Conservation (phyloP, 2,797 vertebrate species). For the Echiichthys vipera region DNA sequence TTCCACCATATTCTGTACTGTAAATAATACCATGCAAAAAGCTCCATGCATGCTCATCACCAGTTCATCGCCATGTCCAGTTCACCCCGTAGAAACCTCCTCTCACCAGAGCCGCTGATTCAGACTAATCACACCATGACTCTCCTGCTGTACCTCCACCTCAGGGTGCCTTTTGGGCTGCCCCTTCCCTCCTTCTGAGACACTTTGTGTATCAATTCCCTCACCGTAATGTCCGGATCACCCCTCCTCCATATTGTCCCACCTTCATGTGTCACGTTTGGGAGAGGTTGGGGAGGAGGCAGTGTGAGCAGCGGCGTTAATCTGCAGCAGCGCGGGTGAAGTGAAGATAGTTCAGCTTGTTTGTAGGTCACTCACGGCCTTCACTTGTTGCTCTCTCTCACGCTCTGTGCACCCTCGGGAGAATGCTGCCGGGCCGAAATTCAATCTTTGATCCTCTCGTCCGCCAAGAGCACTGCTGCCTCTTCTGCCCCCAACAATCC, state of each 20-base stretch:
- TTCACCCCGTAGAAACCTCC: conserved; percentile 2
- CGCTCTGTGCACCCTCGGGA: conserved; percentile 31
- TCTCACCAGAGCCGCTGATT: conserved; percentile 29
- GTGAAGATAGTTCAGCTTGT: conserved; percentile 69
- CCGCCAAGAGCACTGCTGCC: conserved; percentile 41
- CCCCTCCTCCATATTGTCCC: conserved; percentile 18
- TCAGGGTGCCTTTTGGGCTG: conserved; percentile 24
- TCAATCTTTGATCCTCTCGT: conserved; percentile 76
- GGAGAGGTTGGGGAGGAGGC: conserved; percentile 6
- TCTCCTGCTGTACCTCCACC: conserved; percentile 49
- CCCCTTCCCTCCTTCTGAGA: conserved; percentile 40
- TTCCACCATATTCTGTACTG: not conserved
- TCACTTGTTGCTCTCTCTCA: conserved; percentile 55
- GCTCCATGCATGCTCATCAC: conserved; percentile 20
- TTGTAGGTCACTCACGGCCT: conserved; percentile 74
- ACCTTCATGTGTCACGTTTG: conserved; percentile 26
- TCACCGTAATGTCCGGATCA: conserved; percentile 36
- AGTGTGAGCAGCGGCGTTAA: conserved; percentile 51
- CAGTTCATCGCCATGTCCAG: conserved; percentile 30
- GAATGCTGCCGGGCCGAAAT: conserved; percentile 87
- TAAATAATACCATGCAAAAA: not conserved
- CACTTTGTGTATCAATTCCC: conserved; percentile 25
- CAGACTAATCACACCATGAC: conserved; percentile 49
- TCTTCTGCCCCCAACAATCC: conserved; percentile 31
- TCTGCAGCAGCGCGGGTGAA: conserved; percentile 50